Evolutionary conservation across 2,113 vertebrate species (phyloP), one percentile per base, ranked within the genome.

Genomic region (Salvelinus alpinus): DNA sequence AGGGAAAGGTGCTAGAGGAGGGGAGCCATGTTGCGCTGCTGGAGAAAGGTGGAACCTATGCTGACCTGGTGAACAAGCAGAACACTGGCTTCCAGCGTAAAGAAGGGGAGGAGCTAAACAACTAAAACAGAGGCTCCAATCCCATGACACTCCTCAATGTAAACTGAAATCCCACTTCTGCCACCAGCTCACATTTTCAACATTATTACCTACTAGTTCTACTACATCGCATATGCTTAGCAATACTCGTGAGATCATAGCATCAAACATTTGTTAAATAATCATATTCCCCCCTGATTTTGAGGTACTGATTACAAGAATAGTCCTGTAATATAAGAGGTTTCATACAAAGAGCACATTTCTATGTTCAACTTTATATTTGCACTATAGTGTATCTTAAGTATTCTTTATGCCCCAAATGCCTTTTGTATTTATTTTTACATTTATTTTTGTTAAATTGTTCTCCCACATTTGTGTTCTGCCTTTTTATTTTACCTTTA

Each of bases 1-100:
- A 80, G 0, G 95, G 96, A 0, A 1, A 18, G 22, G 91, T 97
- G 38, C 70, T 79, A 4, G 92, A 94, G 71, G 73, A 81, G 64
- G 95, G 95, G 25, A 84, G 34, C 0, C 93, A 90, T 0, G 4
- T 51, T 0, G 74, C 94, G 81, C 89, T 96, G 70, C 5, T 85
- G 84, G 0, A 57, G 24, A 84, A 13, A 5, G 2, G 54, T 0
- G 94, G 94, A 1, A 62, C 78, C 47, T 96, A 95, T 18, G 83
- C 90, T 3, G 25, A 77, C 3, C 85, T 95, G 47, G 91, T 92
- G 20, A 84, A 86, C 38, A 89, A 86, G 18, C 81, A 84, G 78
- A 91, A 90, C 16, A 82, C 51, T 1, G 65, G 89, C 65, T 88
- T 92, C 73, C 80, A 88, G 7, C 88, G 87, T 20, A 72, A 80